Percentiles rank a stretch among this genome's conserved stretches.
These are phyloP conservation scores for Nomada fabriciana DNA, from an alignment of 2,888 invertebrate genomes.

Conservation along the genomic window DNA sequence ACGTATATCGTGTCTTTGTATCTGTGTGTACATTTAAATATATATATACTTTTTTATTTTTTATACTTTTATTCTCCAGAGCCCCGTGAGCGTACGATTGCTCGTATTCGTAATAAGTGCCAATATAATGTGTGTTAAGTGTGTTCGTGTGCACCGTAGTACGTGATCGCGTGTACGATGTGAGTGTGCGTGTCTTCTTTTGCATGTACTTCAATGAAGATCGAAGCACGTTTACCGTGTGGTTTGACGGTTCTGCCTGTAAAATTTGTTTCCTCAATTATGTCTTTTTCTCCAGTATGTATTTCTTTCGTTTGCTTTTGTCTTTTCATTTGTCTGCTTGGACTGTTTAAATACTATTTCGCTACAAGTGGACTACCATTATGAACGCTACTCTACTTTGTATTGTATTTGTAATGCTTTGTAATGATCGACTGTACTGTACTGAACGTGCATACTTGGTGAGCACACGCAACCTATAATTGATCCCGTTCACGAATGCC, in stretches of 20 bases:
- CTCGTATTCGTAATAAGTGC: constrained; percentile 43
- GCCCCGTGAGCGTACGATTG: constrained; percentile 10
- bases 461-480: constrained; percentile 77
- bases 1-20: constrained; percentile 10
- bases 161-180: constrained; percentile 2
- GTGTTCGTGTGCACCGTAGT: constrained; percentile 16
- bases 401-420: constrained; percentile 78
- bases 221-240: constrained; percentile 67
- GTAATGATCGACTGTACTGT: constrained; percentile 78
- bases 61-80: neutral
- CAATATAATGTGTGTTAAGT: constrained; percentile 26
- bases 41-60: constrained; percentile 1
- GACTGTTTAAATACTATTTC: constrained; percentile 81
- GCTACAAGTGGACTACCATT: constrained; percentile 83
- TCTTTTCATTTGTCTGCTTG: constrained; percentile 56
- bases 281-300: constrained; percentile 61
- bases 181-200: constrained; percentile 40
- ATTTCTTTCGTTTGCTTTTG: constrained; percentile 35
- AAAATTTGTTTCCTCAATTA: constrained; percentile 68
- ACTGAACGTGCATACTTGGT: constrained; percentile 75
- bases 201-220: constrained; percentile 64
- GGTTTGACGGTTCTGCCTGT: constrained; percentile 59
- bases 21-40: constrained; percentile 39
- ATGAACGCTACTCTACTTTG: constrained; percentile 83
- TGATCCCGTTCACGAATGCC: constrained; percentile 61